phyloP scores from a whole-genome alignment of 2,113 vertebrate species.

The Connochaetes taurinus region DNA sequence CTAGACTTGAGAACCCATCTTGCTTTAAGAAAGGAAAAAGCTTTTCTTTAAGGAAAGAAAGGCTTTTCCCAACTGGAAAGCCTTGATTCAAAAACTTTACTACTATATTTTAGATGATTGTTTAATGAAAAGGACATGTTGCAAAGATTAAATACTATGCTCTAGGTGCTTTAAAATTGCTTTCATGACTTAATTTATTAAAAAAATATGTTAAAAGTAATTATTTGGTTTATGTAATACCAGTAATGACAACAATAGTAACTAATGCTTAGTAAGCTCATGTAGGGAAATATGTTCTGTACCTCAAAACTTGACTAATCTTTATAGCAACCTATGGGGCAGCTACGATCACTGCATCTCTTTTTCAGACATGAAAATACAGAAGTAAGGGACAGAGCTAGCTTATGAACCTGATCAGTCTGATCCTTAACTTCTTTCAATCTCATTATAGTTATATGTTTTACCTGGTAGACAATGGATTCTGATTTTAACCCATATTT shows the following conservation, averaged over 20 bases:
- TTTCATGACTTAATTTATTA: not conserved
- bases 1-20: not conserved
- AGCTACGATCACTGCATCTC: not conserved
- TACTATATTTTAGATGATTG: not conserved
- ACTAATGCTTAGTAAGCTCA: not conserved
- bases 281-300: not conserved
- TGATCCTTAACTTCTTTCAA: not conserved
- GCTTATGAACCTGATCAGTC: not conserved
- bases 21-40: not conserved
- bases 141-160: not conserved
- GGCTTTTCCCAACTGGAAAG: not conserved
- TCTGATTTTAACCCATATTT: not conserved
- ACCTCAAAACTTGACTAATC: not conserved
- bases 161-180: not conserved
- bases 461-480: not conserved
- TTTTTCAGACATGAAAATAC: not conserved
- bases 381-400: not conserved
- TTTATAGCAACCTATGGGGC: not conserved
- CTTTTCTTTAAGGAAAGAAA: not conserved
- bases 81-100: not conserved
- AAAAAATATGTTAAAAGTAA: not conserved
- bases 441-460: not conserved
- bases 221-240: not conserved
- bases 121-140: not conserved
- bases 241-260: not conserved